Evolutionary conservation across 37 sponge, comb jelly and placozoan genomes (phyloP), one percentile per base, ranked within the genome.

Genomic region (Chondrosia reniformis): DNA sequence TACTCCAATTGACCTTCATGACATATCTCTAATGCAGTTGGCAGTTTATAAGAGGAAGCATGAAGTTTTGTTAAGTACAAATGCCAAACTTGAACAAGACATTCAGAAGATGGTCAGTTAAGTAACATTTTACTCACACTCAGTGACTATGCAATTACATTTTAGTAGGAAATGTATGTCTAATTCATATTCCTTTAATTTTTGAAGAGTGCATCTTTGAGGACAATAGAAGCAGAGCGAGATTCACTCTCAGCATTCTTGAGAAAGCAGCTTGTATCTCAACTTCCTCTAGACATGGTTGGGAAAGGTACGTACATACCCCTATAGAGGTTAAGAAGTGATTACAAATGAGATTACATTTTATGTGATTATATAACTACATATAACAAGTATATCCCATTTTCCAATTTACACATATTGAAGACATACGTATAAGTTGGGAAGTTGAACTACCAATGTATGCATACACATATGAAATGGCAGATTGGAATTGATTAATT

Each of bases 21-120:
- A n/a, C n/a, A n/a, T n/a, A n/a, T n/a, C n/a, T n/a, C n/a, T n/a
- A n/a, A n/a, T n/a, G n/a, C n/a, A n/a, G n/a, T n/a, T n/a, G n/a
- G n/a, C n/a, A n/a, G n/a, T n/a, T n/a, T n/a, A n/a, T n/a, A n/a
- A 40, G 72, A 69, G 43, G 45, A 69, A 39, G 42, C 25, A 43
- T 36, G 72, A 69, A 17, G 72, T 43, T 3, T 24, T 69, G n/a
- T 24, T 43, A 6, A 44, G 44, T 69, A 41, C 39, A 7, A 69
- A 69, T 39, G 17, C 39, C 4, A 34, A 10, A 4, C 43, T 69
- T 31, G 43, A 69, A 13, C 41, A 39, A 5, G 22, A 41, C 3
- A 19, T 15, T 36, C 72, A 69, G 72, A 40, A 40, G 7, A 69
- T 21, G 24, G 72, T 69, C 1, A 69, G 72, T 69, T 40, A 10